Percentiles rank a stretch among this genome's conserved stretches.
These are phyloP conservation scores for Telmatherina bonti DNA, from an alignment of 2,797 vertebrate genomes.

Conservation along the genomic window DNA sequence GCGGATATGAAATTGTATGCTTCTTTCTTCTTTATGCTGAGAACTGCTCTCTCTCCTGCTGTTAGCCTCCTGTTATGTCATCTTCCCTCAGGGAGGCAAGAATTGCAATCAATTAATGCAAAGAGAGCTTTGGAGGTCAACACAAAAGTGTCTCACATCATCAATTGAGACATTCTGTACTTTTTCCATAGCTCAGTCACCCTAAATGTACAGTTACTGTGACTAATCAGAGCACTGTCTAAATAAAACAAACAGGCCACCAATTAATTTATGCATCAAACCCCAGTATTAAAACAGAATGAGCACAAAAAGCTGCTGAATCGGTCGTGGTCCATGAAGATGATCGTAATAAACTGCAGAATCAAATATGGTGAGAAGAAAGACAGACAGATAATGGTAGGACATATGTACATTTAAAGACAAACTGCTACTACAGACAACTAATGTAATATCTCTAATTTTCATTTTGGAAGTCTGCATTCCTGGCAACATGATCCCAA, in stretches of 20 bases:
- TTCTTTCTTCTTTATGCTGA: slow-evolving; percentile 49
- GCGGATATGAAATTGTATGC: slow-evolving; percentile 49
- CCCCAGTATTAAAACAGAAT: slow-evolving; percentile 43
- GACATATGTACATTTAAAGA: slow-evolving; percentile 27
- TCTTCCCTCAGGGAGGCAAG: slow-evolving; percentile 69
- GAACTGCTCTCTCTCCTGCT: slow-evolving; percentile 56
- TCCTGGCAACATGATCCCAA: slow-evolving; percentile 14
- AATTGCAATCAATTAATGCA: slow-evolving; percentile 81
- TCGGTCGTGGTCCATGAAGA: slow-evolving; percentile 13
- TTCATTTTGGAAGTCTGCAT: slow-evolving; percentile 38
- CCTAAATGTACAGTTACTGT: slow-evolving; percentile 31
- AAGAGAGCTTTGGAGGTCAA: slow-evolving; percentile 80
- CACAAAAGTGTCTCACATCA: slow-evolving; percentile 72
- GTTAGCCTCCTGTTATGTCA: slow-evolving; percentile 65
- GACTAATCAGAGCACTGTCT: slow-evolving; percentile 46
- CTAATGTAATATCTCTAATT: slow-evolving; percentile 24
- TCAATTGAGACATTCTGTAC: slow-evolving; percentile 64
- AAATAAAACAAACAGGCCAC: slow-evolving; percentile 40
- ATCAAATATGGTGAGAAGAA: slow-evolving; percentile 7
- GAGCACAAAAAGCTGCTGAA: slow-evolving; percentile 11
- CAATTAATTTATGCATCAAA: slow-evolving; percentile 32
- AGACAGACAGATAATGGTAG: slow-evolving; percentile 24
- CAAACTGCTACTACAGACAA: slow-evolving; percentile 5
- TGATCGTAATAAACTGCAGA: slow-evolving; percentile 26
- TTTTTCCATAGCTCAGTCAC: slow-evolving; percentile 40